Evolutionary conservation across 2,888 invertebrate genomes (phyloP).

Genomic region (Drosophila phalerata): DNA sequence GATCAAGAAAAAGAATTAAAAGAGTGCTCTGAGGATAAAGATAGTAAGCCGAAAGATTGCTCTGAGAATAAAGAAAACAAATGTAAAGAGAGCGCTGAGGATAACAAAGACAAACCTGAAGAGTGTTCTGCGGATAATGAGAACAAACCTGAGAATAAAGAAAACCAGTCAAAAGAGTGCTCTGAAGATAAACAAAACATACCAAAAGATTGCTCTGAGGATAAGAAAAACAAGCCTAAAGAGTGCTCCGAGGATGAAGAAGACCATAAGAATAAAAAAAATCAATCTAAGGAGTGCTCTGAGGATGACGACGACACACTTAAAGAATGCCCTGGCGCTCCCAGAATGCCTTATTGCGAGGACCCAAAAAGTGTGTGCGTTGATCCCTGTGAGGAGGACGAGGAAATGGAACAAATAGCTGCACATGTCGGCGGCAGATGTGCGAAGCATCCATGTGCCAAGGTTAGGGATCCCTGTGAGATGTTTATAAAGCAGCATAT

Average conservation of each 20-base stretch:
- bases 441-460: slow-evolving; percentile 16
- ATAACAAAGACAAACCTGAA: too few relatives aligned
- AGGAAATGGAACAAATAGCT: slow-evolving; percentile 24
- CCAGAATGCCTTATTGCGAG: slow-evolving; percentile 9
- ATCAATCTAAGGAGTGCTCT: neutral
- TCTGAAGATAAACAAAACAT: neutral
- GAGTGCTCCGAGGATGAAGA: neutral
- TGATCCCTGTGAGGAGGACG: slow-evolving; percentile 16
- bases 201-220: neutral
- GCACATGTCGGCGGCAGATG: slow-evolving; percentile 21
- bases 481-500: slow-evolving; percentile 21
- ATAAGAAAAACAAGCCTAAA: neutral
- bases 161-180: too few relatives aligned
- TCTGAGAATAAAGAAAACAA: too few relatives aligned
- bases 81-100: too few relatives aligned
- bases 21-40: too few relatives aligned
- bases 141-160: neutral
- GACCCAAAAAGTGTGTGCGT: neutral
- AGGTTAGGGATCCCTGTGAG: slow-evolving; percentile 11
- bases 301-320: neutral
- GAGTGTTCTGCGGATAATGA: neutral
- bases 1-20: too few relatives aligned
- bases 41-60: too few relatives aligned
- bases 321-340: neutral
- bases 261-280: too few relatives aligned